Conservation (phyloP, 1,140 invertebrate genomes). For the Amphibalanus amphitrite region DNA sequence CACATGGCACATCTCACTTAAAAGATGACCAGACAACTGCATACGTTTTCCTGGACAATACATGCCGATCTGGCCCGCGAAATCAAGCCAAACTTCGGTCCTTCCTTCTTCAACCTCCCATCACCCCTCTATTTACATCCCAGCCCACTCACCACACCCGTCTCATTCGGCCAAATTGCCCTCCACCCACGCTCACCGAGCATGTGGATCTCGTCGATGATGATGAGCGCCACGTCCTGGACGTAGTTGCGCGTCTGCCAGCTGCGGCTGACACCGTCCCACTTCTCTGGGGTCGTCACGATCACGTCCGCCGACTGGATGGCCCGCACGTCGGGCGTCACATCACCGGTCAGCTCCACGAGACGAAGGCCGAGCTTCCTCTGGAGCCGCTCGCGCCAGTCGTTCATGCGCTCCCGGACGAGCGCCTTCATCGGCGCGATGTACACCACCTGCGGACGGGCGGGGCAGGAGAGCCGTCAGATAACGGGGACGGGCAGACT, state of each 20-base stretch:
- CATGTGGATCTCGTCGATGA: conserved; percentile 98
- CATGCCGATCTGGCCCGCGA: too few species aligned
- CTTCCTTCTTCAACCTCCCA: too few species aligned
- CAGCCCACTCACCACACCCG: too few species aligned
- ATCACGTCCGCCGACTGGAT: conserved; percentile 76
- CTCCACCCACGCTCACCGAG: conserved; percentile 88
- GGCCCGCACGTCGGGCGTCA: conserved; percentile 75
- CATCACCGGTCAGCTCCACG: conserved; percentile 91
- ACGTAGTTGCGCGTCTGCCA: conserved; percentile 96
- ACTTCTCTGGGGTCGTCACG: conserved; percentile 97
- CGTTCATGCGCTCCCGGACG: conserved; percentile 85
- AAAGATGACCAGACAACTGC: too few species aligned
- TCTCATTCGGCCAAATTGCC: too few species aligned
- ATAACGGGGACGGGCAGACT: too few species aligned
- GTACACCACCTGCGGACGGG: conserved; percentile 58
- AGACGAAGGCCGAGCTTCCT: conserved; percentile 57
- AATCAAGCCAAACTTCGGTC: too few species aligned
- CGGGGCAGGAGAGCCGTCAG: too few species aligned
- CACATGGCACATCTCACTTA: too few species aligned
- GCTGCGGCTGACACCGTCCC: conserved; percentile 94
- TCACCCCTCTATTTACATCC: too few species aligned
- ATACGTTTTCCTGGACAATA: too few species aligned
- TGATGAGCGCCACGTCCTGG: conserved; percentile 70
- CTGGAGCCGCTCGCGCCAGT: conserved; percentile 85
- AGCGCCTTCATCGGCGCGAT: conserved; percentile 97